These are phyloP conservation scores for Drosophila kokeensis DNA, from an alignment of 2,888 invertebrate species.

Conservation along the genomic window DNA sequence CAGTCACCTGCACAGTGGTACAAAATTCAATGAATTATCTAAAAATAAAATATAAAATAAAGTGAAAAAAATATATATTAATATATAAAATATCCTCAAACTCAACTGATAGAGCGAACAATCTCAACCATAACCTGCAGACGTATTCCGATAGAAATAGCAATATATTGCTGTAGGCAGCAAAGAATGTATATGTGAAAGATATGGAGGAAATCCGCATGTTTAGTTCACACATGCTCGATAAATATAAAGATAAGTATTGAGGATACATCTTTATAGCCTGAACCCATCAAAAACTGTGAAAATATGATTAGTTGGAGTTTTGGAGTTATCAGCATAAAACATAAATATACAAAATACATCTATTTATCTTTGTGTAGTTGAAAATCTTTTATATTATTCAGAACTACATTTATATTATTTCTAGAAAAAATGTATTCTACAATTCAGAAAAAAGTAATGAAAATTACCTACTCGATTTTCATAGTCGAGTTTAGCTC, in stretches of 20 bases:
- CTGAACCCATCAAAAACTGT: too few species aligned
- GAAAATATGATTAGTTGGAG: too few species aligned
- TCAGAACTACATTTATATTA: not conserved
- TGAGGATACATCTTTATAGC: too few species aligned
- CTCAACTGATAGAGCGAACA: not conserved
- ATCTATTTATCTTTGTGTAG: too few species aligned
- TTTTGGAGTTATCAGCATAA: too few species aligned
- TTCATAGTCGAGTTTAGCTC: not conserved
- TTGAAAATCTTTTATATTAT: not conserved
- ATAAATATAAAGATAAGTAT: not conserved
- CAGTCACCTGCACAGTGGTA: constrained; percentile 31
- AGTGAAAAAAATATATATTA: not conserved
- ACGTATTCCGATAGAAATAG: not conserved
- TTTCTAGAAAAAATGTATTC: rapidly evolving
- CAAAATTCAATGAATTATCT: not conserved
- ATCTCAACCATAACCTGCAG: not conserved
- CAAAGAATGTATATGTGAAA: not conserved
- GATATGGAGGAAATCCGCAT: not conserved
- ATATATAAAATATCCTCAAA: not conserved
- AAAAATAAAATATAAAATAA: not conserved
- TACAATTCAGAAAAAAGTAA: not conserved
- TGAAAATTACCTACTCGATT: not conserved
- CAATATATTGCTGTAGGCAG: not conserved
- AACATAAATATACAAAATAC: too few species aligned
- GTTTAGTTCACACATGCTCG: not conserved